A percentile compares a stretch with the other conserved stretches of the same genome.
These are phyloP conservation scores for Drosophila merina DNA, from an alignment of 2,888 invertebrate genomes.

Conservation along the genomic window DNA sequence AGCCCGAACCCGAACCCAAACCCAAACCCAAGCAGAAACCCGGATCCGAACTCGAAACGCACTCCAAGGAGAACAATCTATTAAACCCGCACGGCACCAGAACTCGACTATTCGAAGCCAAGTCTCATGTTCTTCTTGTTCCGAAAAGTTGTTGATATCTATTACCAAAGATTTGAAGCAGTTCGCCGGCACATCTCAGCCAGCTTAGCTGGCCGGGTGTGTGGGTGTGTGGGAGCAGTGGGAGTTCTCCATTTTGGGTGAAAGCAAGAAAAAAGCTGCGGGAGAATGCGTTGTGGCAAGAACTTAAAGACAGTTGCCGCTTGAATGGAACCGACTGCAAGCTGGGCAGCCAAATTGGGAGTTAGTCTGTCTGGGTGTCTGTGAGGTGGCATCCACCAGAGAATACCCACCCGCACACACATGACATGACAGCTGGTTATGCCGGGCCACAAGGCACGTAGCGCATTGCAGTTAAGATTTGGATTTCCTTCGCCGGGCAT, in stretches of 20 bases:
- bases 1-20: too few species aligned
- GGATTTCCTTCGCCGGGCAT: slow-evolving; percentile 73
- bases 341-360: slow-evolving; percentile 43
- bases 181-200: slow-evolving; percentile 63
- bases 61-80: slow-evolving; percentile 54
- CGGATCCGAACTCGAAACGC: slow-evolving; percentile 17
- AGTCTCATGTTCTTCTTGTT: slow-evolving; percentile 37
- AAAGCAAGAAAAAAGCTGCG: slow-evolving; percentile 4
- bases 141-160: slow-evolving; percentile 77
- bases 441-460: slow-evolving; percentile 69
- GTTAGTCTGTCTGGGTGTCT: slow-evolving; percentile 9
- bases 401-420: slow-evolving; percentile 9
- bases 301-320: slow-evolving; percentile 61
- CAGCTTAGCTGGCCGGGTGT: slow-evolving; percentile 54
- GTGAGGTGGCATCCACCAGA: neutral
- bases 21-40: too few species aligned
- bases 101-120: slow-evolving; percentile 1
- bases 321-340: slow-evolving; percentile 65
- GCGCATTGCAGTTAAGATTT: slow-evolving; percentile 75
- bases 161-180: slow-evolving; percentile 76
- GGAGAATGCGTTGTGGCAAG: slow-evolving; percentile 23
- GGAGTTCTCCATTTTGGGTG: neutral
- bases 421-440: slow-evolving; percentile 71
- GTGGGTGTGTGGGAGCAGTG: slow-evolving; percentile 29
- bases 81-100: slow-evolving; percentile 47